phyloP scores from a whole-genome alignment of 2,888 invertebrate genomes.

The Gymnoscelis rufifasciata region DNA sequence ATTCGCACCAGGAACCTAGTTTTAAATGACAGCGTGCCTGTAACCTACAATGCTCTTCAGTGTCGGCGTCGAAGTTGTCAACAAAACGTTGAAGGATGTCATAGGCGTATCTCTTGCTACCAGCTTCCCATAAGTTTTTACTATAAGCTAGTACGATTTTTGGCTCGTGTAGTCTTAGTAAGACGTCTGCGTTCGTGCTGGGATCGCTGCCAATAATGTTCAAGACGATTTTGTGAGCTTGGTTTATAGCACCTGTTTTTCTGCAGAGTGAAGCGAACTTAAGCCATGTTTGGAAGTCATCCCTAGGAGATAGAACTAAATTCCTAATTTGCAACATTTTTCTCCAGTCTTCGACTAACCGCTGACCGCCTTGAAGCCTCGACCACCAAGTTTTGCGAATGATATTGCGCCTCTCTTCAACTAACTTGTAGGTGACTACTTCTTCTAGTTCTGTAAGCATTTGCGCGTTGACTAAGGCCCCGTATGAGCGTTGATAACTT shows the following conservation, averaged over 20 bases:
- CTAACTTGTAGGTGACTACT: slow-evolving; percentile 96
- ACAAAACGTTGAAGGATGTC: slow-evolving; percentile 89
- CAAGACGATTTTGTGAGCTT: slow-evolving; percentile 95
- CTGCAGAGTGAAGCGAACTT: slow-evolving; percentile 98
- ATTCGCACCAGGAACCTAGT: slow-evolving; percentile 96
- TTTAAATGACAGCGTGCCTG: slow-evolving; percentile 93
- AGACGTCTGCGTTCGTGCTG: slow-evolving; percentile 81
- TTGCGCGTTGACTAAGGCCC: slow-evolving; percentile 97
- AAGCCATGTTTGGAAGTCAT: slow-evolving; percentile 97
- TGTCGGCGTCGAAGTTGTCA: slow-evolving; percentile 69
- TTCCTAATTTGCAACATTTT: slow-evolving; percentile 96
- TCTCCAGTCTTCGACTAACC: slow-evolving; percentile 98
- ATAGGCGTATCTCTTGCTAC: slow-evolving; percentile 86
- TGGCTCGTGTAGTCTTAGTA: slow-evolving; percentile 87
- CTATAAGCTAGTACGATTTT: slow-evolving; percentile 96
- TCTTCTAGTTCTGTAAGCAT: slow-evolving; percentile 98
- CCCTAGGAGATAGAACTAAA: slow-evolving; percentile 92
- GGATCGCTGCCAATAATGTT: slow-evolving; percentile 90
- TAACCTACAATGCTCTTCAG: slow-evolving; percentile 76
- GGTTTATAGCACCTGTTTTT: slow-evolving; percentile 90
- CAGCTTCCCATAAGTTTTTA: slow-evolving; percentile 96
- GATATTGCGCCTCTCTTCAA: slow-evolving; percentile 91
- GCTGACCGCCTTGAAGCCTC: slow-evolving; percentile 94
- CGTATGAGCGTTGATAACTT: slow-evolving; percentile 96
- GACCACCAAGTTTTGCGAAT: slow-evolving; percentile 96